Conservation (phyloP, 2,113 vertebrate species). For the Peromyscus maniculatus region DNA sequence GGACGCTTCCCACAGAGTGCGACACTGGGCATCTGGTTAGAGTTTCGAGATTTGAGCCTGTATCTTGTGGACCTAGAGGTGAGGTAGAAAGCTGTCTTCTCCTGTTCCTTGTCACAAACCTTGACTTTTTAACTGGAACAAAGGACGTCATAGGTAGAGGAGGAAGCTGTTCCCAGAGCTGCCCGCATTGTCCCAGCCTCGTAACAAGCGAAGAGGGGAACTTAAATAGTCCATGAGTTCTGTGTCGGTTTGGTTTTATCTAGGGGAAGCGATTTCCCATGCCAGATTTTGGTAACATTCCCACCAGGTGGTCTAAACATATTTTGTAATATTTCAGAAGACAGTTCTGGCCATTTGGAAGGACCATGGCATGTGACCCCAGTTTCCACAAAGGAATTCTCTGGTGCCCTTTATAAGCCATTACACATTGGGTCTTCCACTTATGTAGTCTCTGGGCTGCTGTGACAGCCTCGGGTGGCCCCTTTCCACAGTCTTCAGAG, state of each 20-base stretch:
- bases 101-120: neutral
- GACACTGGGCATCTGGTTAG: too few species aligned
- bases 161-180: neutral
- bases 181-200: neutral
- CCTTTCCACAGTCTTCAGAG: neutral
- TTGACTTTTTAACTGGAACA: neutral
- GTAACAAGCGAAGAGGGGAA: neutral
- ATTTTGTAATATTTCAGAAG: neutral
- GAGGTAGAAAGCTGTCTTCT: neutral
- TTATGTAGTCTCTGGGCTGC: neutral
- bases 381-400: constrained; percentile 5
- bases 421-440: neutral
- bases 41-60: neutral
- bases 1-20: rapidly evolving
- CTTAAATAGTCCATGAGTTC: neutral
- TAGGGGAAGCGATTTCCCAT: neutral
- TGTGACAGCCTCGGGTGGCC: neutral
- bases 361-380: neutral
- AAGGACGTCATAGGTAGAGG: neutral
- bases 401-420: neutral
- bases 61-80: neutral
- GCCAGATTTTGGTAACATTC: neutral
- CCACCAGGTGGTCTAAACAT: neutral
- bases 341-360: neutral
- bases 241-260: neutral